Base-by-base conservation (phyloP, 2,888 invertebrate species). In the Protula sp. region DNA sequence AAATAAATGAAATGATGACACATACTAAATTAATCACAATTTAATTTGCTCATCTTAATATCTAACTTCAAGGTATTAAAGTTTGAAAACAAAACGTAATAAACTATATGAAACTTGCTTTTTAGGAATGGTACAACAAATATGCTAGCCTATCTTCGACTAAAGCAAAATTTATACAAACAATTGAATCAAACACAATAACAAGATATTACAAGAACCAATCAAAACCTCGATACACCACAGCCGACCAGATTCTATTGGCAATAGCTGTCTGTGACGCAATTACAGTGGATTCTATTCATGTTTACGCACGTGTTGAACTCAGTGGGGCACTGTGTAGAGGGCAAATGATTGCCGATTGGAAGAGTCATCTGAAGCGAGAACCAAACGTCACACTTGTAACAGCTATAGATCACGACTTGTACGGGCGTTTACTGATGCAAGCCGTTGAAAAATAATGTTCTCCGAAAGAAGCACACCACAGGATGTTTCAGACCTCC, bases 81-180 rank as follows among this genome's bases (percentile, higher is more conserved):
- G n/a, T n/a, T n/a, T n/a, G n/a, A n/a, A n/a, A n/a, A n/a, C n/a
- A n/a, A n/a, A n/a, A n/a, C n/a, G n/a, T n/a, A n/a, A n/a, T n/a
- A n/a, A n/a, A n/a, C n/a, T n/a, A n/a, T n/a, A n/a, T n/a, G n/a
- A n/a, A n/a, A n/a, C n/a, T 14, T 4, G 5, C 5, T 22, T 27
- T 55, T 3, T 9, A 61, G 61, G 54, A 58, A 5, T 58, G 57
- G 54, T 61, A 61, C 29, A 29, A 29, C 24, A n/a, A 58, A 28
- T 61, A 52, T 45, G 52, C 54, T 14, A 28, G n/a, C 24, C 19
- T 22, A 24, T 47, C 30, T n/a, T 45, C 57, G 2, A 26, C 28
- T 19, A 47, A 29, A 29, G 57, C 47, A 27, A 27, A 29, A 14
- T 54, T 61, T 30, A 48, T 61, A 19, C 26, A 54, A 30, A 14